Conservation (phyloP, 2,888 invertebrate species). For the Helobdella robusta region DNA sequence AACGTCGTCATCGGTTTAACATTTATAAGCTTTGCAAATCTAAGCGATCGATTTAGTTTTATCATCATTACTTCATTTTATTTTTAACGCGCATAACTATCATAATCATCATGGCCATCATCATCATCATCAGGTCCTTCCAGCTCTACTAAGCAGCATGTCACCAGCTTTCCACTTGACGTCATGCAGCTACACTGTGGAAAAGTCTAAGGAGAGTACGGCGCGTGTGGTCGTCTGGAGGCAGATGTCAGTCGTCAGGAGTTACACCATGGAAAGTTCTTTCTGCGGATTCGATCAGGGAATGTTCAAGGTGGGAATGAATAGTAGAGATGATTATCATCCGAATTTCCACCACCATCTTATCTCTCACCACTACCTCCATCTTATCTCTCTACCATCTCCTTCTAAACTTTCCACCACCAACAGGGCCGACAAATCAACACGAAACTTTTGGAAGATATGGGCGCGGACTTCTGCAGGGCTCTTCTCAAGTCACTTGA, state of each 20-base stretch:
- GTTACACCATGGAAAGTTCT: conserved; percentile 76
- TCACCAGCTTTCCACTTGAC: conserved; percentile 64
- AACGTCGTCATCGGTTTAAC: not conserved
- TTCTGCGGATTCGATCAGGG: conserved; percentile 75
- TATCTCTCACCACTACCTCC: not conserved
- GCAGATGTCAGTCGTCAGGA: conserved; percentile 65
- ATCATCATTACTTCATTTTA: too few relatives aligned
- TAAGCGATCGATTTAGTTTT: too few relatives aligned
- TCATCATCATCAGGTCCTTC: conserved; percentile 62
- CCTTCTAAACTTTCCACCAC: not conserved
- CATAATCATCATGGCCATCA: too few relatives aligned
- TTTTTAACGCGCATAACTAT: too few relatives aligned
- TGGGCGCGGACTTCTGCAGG: conserved; percentile 47
- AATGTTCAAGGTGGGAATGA: conserved; percentile 32
- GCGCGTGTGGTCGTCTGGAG: conserved; percentile 77
- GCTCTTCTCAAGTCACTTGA: conserved; percentile 37
- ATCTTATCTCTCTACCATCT: not conserved
- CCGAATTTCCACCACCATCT: not conserved
- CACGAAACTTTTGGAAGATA: conserved; percentile 45
- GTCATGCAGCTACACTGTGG: conserved; percentile 68
- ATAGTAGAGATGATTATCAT: not conserved
- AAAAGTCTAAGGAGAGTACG: conserved; percentile 68
- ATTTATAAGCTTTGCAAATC: too few relatives aligned
- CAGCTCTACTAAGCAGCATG: conserved; percentile 62
- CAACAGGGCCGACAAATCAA: conserved; percentile 46